Evolutionary conservation across 2,113 vertebrate species (phyloP).

Genomic region (Sus scrofa): DNA sequence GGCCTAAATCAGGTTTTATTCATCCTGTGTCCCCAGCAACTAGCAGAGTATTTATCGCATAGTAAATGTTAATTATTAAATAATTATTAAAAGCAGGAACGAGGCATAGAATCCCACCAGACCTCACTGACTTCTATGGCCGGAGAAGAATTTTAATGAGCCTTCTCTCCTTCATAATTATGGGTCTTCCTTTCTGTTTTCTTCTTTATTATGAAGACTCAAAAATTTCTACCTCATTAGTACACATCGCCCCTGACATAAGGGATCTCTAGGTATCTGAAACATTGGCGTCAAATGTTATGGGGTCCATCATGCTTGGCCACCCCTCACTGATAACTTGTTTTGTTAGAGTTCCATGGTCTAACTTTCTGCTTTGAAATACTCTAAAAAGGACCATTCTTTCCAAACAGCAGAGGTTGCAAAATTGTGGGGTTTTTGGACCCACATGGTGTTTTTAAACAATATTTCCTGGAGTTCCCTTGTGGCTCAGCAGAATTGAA

Average conservation of each 20-base stretch:
- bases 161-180: background rate
- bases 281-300: background rate
- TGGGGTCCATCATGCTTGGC: background rate
- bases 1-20: background rate
- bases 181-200: conserved; percentile 10
- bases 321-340: background rate
- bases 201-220: background rate
- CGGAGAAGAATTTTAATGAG: background rate
- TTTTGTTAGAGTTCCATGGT: background rate
- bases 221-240: background rate
- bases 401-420: background rate
- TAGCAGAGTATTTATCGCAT: background rate
- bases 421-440: background rate
- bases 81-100: background rate
- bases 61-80: conserved; percentile 4
- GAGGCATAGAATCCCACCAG: background rate
- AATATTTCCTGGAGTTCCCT: background rate
- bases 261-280: background rate
- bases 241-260: background rate
- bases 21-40: background rate
- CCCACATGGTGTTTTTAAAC: background rate
- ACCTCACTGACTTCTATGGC: background rate
- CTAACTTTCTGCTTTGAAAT: conserved; percentile 42
- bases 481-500: no score
- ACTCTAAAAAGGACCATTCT: background rate